phyloP scores from a whole-genome alignment of 2,797 vertebrate species.

The Alca torda region DNA sequence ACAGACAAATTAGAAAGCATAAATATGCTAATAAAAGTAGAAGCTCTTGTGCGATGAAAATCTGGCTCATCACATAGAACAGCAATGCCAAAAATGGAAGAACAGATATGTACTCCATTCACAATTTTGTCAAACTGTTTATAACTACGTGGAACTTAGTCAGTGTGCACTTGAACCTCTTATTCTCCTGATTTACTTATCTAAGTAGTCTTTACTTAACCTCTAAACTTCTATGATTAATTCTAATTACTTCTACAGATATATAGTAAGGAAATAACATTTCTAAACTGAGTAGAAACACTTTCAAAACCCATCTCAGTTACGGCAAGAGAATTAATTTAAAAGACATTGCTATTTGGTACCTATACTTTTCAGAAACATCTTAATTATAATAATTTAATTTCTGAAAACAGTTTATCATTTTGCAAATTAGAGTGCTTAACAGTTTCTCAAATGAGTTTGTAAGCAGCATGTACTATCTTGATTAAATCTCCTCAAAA shows the following conservation, averaged over 20 bases:
- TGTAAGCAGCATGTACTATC: background rate
- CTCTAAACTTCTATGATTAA: background rate
- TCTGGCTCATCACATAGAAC: background rate
- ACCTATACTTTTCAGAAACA: background rate
- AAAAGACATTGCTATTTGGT: background rate
- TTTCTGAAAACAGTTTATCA: background rate
- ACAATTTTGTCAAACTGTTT: background rate
- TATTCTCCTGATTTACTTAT: background rate
- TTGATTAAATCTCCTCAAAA: background rate
- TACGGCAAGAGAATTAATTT: background rate
- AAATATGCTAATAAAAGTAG: background rate
- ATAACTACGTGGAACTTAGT: background rate
- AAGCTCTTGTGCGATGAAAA: background rate
- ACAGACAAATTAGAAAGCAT: background rate
- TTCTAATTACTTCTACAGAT: background rate
- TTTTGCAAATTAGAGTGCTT: background rate
- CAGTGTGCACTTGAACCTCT: background rate
- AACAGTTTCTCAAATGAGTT: background rate
- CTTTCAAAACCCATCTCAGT: background rate
- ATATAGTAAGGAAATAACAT: background rate
- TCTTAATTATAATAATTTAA: background rate
- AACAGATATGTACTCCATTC: background rate
- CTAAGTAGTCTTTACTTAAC: background rate
- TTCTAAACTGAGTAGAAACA: background rate
- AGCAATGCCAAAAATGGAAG: background rate